Base-by-base conservation (phyloP, 2,113 vertebrate species). In the Pelodiscus sinensis region DNA sequence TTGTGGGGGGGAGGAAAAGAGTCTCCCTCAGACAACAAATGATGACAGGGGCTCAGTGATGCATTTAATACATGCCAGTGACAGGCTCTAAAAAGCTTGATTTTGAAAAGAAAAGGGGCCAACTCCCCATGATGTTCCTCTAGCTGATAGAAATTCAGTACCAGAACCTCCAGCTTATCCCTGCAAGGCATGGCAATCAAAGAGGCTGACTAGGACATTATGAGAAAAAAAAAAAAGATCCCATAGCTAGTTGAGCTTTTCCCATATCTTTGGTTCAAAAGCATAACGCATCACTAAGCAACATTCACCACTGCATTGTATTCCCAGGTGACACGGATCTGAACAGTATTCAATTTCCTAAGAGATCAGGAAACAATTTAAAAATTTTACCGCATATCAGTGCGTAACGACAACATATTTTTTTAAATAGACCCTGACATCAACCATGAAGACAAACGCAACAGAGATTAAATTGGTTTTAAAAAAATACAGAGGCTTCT, bases 41-140 rank as follows among this genome's bases (percentile, higher is more conserved):
- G 58, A 62, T 2, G 10, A 79, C 1, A 1, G 4, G 44, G 2
- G 1, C 4, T 56, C 58, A 58, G 5, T 87, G 9, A 82, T 5
- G 68, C 0, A 0, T 71, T 65, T 77, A 85, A 89, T 0, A 50
- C 0, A 0, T 24, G 31, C 19, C 31, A 15, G 1, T 1, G 5
- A 6, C 79, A 87, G 31, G 2, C 80, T 92, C 31, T 9, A 80
- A 5, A 27, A 44, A 62, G 15, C n/a, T 19, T 71, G 65, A 35
- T 35, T n/a, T 35, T 71, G 16, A 71, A n/a, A 31, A 71, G 65
- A 29, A 18, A 71, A 71, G 9, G 15, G 35, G n/a, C 8, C 65
- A 71, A 10, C 19, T 71, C 9, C 65, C n/a, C 9, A 9, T 62
- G n/a, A 71, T 19, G n/a, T 18, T 35, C 31, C n/a, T 71, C 16